These are phyloP conservation scores for Hemistola chrysoprasaria DNA, from an alignment of 2,888 invertebrate species.

Conservation along the genomic window DNA sequence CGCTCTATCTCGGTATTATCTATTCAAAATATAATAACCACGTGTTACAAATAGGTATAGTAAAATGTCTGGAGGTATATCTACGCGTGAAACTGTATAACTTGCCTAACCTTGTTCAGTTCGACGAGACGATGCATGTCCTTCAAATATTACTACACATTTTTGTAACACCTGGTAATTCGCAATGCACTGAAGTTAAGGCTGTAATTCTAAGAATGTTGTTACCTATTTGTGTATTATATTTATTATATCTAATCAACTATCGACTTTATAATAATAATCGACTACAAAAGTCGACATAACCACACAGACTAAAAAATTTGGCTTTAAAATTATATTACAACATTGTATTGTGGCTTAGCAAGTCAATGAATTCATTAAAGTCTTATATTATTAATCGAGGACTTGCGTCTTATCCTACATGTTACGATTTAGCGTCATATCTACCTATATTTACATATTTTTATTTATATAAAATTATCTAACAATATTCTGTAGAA, in stretches of 20 bases:
- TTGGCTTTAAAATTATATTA: slow-evolving; percentile 81
- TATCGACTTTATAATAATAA: slow-evolving; percentile 73
- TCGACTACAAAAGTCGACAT: slow-evolving; percentile 69
- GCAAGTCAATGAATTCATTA: slow-evolving; percentile 73
- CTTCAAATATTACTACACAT: no score
- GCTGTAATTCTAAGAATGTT: slow-evolving; percentile 73
- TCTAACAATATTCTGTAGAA: slow-evolving; percentile 76
- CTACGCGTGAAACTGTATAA: no score
- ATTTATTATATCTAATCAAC: slow-evolving; percentile 70
- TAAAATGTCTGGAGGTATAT: no score
- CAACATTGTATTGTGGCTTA: slow-evolving; percentile 74
- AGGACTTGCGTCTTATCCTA: slow-evolving; percentile 52
- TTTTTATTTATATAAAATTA: slow-evolving; percentile 71
- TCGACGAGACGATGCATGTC: no score
- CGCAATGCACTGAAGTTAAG: slow-evolving; percentile 52
- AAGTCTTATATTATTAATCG: slow-evolving; percentile 65
- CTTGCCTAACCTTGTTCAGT: no score
- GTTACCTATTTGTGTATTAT: slow-evolving; percentile 77
- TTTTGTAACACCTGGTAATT: slow-evolving; percentile 29
- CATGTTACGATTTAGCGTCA: slow-evolving; percentile 63
- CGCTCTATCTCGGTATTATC: slow-evolving; percentile 1
- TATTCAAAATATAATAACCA: no score
- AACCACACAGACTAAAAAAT: slow-evolving; percentile 81
- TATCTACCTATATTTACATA: slow-evolving; percentile 68
- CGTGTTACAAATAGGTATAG: no score